Evolutionary conservation across 2,888 invertebrate genomes (phyloP).

Genomic region (Nasonovia ribisnigri): DNA sequence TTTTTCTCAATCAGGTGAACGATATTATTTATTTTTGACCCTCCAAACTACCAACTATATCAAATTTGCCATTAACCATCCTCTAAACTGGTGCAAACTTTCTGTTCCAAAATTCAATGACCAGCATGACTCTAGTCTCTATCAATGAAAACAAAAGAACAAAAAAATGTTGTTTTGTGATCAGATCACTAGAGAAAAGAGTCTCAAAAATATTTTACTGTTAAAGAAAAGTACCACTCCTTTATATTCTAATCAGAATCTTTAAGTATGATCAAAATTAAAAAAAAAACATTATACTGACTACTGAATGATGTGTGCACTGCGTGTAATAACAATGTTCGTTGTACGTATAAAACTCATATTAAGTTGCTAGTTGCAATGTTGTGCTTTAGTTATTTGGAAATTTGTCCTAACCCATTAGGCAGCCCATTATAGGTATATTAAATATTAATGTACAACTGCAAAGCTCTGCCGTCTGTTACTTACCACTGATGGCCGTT

Average conservation of each 20-base stretch:
- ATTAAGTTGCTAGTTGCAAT: background rate
- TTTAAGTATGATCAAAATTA: background rate
- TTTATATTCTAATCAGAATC: background rate
- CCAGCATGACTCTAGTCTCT: background rate
- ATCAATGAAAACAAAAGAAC: no score
- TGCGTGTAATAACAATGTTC: background rate
- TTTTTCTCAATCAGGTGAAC: background rate
- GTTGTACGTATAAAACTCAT: background rate
- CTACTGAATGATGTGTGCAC: background rate
- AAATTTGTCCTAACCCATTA: background rate
- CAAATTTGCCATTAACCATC: background rate
- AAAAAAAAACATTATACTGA: no score
- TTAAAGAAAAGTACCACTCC: no score
- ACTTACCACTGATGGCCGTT: background rate
- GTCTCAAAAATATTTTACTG: no score
- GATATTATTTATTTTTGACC: background rate
- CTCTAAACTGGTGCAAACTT: background rate
- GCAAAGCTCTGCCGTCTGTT: background rate
- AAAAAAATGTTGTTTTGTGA: no score
- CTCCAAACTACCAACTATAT: background rate
- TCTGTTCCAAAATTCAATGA: background rate
- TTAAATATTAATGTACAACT: background rate
- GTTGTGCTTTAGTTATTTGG: background rate
- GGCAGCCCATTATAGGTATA: background rate
- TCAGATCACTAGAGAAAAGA: no score